phyloP scores from a whole-genome alignment of 2,888 invertebrate species.

The Dasypolia templi region DNA sequence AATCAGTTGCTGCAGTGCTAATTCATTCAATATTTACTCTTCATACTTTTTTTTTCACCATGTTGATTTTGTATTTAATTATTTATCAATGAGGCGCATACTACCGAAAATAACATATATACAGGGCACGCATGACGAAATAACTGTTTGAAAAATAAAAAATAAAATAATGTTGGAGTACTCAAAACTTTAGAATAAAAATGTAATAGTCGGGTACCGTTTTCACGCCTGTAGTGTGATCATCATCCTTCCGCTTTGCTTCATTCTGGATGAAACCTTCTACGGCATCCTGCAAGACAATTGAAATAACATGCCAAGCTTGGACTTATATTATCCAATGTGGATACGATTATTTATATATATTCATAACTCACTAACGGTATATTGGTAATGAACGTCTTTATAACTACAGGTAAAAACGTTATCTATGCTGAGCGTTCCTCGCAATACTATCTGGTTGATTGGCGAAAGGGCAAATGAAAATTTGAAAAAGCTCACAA shows the following conservation, averaged over 20 bases:
- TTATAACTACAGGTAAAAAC: constrained; percentile 39
- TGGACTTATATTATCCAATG: constrained; percentile 64
- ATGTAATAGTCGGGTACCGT: constrained; percentile 75
- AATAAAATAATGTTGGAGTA: constrained; percentile 19
- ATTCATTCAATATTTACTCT: constrained; percentile 26
- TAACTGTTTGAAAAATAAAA: constrained; percentile 8
- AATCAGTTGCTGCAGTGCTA: constrained; percentile 33
- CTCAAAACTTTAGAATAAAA: constrained; percentile 53
- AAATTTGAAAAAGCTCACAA: constrained; percentile 78
- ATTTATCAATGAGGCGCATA: not conserved
- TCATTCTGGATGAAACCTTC: constrained; percentile 82
- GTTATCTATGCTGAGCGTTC: constrained; percentile 49
- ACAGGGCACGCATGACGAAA: constrained; percentile 37
- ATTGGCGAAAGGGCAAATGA: constrained; percentile 74
- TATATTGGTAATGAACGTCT: constrained; percentile 48
- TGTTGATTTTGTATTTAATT: not conserved
- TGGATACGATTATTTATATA: constrained; percentile 45
- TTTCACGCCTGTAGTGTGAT: constrained; percentile 76
- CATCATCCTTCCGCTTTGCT: constrained; percentile 82
- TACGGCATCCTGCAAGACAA: constrained; percentile 86
- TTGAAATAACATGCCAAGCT: constrained; percentile 84
- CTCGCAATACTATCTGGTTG: constrained; percentile 49
- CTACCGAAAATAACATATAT: constrained; percentile 8
- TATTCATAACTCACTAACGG: constrained; percentile 36
- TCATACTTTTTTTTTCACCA: not conserved